Evolutionary conservation across 2,113 vertebrate genomes (phyloP).

Genomic region (Thamnophis sirtalis): DNA sequence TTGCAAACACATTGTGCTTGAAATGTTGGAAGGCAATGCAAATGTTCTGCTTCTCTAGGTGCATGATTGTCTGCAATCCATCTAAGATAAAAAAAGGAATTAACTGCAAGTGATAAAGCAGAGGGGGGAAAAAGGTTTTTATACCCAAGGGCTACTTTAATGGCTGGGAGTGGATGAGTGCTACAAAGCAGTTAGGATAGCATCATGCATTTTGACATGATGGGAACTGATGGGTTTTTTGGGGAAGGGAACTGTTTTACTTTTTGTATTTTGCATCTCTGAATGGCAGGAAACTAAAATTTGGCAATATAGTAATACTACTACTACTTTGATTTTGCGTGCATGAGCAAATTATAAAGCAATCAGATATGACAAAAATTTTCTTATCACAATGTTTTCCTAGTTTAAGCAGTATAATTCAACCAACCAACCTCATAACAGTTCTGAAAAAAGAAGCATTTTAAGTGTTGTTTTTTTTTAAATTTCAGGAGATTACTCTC

Average conservation of each 20-base stretch:
- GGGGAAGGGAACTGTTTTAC: not conserved
- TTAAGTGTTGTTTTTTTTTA: not conserved
- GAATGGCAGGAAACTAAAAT: not conserved
- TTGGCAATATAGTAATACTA: not conserved
- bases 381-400: not conserved
- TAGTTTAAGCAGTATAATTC: not conserved
- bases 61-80: not conserved
- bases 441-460: not conserved
- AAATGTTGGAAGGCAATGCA: not conserved
- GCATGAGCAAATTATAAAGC: not conserved
- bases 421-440: not conserved
- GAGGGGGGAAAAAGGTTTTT: not conserved
- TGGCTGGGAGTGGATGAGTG: not conserved
- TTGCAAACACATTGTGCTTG: not conserved
- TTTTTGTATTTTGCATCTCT: not conserved
- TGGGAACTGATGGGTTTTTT: not conserved
- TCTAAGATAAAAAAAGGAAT: not conserved
- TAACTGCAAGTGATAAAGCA: not conserved
- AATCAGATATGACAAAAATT: not conserved
- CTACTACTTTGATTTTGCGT: not conserved
- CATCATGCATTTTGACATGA: not conserved
- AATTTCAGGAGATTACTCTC: not conserved
- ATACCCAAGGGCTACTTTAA: not conserved
- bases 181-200: not conserved
- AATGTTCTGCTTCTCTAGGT: not conserved